Base-by-base conservation (phyloP, 2,113 vertebrate genomes). In the Phaethon lepturus region DNA sequence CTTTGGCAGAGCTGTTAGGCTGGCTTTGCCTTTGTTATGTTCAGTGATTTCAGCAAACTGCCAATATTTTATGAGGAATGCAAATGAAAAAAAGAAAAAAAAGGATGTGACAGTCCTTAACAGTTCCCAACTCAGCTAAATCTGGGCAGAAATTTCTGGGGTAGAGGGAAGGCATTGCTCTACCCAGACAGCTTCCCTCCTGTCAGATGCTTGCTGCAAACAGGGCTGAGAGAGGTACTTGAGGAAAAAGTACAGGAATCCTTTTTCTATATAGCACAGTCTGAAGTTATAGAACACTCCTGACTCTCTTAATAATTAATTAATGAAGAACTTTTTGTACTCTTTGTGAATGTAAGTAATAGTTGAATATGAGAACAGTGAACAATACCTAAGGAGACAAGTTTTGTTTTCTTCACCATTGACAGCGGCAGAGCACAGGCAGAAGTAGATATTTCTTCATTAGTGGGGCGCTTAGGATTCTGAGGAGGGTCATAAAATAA, bases 11-110 rank as follows among this genome's bases (percentile, higher is more conserved):
- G 60, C 59, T 50, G 16, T 52, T 82, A 42, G 49, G 11, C 64
- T 95, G 89, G 23, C 64, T 94, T 87, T 89, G 89, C 76, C 73
- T 95, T 91, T 86, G 72, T 86, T 96, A 24, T 25, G 64, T 63
- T 78, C 77, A 76, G 52, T 49, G 29, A 79, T 90, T 93, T 88
- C 77, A 86, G 75, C 26, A 76, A 92, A 88, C 42, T 74, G 66
- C 40, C 74, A 73, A 23, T 5, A 2, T 64, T 94, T 94, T 81
- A 40, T 66, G 49, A 86, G 45, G 50, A 94, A 90, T 83, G 18
- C 33, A 90, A 64, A 94, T 15, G 13, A 10, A 28, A 16, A 40
- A 33, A 22, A 42, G 19, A 17, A 40, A 25, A 50, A 49, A 62
- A 31, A 44, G 17, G 11, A 35, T 26, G 13, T 35, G 38, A 40